Conservation (phyloP, 2,888 invertebrate species). For the Clunio marinus region DNA sequence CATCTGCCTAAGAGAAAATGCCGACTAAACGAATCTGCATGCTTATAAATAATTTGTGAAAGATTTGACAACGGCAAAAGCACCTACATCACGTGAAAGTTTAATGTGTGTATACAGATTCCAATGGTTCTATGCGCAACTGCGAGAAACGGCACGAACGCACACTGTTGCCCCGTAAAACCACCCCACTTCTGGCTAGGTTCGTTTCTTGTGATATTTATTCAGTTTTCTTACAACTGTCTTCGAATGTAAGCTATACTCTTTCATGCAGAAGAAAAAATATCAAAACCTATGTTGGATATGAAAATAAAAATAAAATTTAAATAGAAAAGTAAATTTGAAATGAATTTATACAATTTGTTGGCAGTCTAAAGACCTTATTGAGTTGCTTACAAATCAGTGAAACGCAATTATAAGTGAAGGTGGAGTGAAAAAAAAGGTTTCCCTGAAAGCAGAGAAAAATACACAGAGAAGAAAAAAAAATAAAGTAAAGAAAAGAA, state of each 20-base stretch:
- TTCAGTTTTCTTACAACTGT: constrained; percentile 35
- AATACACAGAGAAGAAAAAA: too few species aligned
- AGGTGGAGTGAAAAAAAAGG: too few species aligned
- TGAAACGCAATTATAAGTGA: too few species aligned
- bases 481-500: not conserved
- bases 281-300: not conserved
- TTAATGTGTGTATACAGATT: constrained; percentile 35
- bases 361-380: too few species aligned
- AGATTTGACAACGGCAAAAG: constrained; percentile 12
- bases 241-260: constrained; percentile 24
- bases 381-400: too few species aligned
- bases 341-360: too few species aligned
- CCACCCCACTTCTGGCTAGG: constrained; percentile 18
- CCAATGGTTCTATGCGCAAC: constrained; percentile 19
- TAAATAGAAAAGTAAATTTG: not conserved
- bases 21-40: constrained; percentile 15
- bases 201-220: constrained; percentile 16
- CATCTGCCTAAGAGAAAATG: too few species aligned
- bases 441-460: too few species aligned
- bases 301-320: not conserved
- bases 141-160: constrained; percentile 14
- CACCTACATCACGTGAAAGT: constrained; percentile 31
- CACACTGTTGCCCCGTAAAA: not conserved
- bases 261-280: not conserved
- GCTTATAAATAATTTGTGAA: constrained; percentile 17